phyloP scores from a whole-genome alignment of 92 coral and sea anemone species.

The Ricordea florida region DNA sequence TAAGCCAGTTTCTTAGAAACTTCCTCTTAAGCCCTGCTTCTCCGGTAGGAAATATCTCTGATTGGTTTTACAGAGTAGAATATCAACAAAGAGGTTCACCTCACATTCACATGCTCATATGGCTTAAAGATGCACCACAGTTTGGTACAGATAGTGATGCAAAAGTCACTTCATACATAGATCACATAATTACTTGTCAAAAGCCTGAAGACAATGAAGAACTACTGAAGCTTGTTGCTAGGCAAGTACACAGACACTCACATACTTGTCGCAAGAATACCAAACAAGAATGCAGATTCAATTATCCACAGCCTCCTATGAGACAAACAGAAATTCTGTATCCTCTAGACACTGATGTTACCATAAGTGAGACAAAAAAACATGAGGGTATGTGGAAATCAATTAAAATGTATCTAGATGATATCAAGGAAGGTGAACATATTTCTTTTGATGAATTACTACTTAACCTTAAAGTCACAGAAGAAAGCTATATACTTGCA shows the following conservation, averaged over 20 bases:
- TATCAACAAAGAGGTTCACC: constrained; percentile 55
- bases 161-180: constrained; percentile 35
- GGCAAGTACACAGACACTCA: constrained; percentile 74
- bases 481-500: no score
- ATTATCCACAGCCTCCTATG: constrained; percentile 72
- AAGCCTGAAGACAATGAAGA: constrained; percentile 47
- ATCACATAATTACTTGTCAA: constrained; percentile 51
- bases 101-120: constrained; percentile 62
- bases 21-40: background rate
- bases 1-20: constrained; percentile 22
- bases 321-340: constrained; percentile 46
- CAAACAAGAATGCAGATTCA: constrained; percentile 47
- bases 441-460: background rate
- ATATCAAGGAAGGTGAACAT: constrained; percentile 8
- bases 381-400: constrained; percentile 51
- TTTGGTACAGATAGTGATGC: constrained; percentile 54
- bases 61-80: constrained; percentile 63
- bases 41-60: constrained; percentile 31
- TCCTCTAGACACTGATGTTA: constrained; percentile 48
- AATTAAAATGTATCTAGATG: constrained; percentile 41
- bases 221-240: constrained; percentile 58
- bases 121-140: constrained; percentile 54
- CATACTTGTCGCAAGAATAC: constrained; percentile 60
- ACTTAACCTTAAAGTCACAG: background rate
- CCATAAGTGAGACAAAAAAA: constrained; percentile 4